Evolutionary conservation across 2,888 invertebrate species (phyloP).

Genomic region (Hoplodrina blanda): DNA sequence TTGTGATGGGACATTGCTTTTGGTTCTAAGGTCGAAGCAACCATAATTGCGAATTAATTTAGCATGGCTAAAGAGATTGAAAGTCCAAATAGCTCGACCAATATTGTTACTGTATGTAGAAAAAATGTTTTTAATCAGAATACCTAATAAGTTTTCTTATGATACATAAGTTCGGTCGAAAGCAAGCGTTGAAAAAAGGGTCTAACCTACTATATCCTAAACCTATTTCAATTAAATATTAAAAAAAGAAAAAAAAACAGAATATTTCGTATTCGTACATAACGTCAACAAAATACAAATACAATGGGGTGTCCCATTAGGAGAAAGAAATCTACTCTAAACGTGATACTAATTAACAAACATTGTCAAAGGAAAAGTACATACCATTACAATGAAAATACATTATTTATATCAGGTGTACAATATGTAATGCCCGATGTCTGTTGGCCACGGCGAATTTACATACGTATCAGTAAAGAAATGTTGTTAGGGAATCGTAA

Average conservation of each 20-base stretch:
- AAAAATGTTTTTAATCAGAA: neutral
- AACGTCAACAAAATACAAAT: no score
- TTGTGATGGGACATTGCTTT: neutral
- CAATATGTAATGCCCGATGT: slow-evolving; percentile 27
- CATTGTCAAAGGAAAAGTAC: slow-evolving; percentile 17
- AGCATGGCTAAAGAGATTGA: slow-evolving; percentile 35
- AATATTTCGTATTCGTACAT: no score
- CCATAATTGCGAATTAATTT: slow-evolving; percentile 26
- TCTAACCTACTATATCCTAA: no score
- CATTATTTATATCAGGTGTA: slow-evolving; percentile 36
- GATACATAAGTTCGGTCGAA: no score
- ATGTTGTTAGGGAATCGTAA: slow-evolving; percentile 10
- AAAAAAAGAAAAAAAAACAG: no score
- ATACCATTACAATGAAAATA: neutral
- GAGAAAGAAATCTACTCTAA: neutral
- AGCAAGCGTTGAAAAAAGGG: no score
- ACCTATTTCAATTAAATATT: no score
- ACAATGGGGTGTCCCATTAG: neutral
- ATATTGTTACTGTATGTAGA: neutral
- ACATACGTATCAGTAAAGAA: slow-evolving; percentile 31
- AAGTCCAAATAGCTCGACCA: slow-evolving; percentile 5
- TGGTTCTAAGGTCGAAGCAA: slow-evolving; percentile 1
- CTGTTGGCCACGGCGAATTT: slow-evolving; percentile 40
- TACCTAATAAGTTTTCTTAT: no score
- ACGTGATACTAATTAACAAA: neutral